Base-by-base conservation (phyloP, 2,113 vertebrate genomes). In the Anhinga anhinga region DNA sequence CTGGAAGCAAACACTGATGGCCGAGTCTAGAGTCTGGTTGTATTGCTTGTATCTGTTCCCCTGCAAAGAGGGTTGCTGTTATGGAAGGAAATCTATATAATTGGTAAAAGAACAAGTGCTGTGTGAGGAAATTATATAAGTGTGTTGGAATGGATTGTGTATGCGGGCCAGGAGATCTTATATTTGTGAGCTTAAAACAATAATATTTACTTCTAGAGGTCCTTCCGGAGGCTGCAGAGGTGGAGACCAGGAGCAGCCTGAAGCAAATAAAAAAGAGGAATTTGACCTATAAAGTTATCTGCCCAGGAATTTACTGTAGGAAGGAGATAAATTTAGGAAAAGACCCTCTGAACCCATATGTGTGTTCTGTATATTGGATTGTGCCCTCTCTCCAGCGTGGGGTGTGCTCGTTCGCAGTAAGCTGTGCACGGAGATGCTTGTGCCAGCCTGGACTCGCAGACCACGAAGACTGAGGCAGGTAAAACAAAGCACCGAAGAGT, bases 351-450 rank as follows among this genome's bases (percentile, higher is more conserved):
- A 72, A 15, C 47, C n/a, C 7, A 0, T 9, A 2, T 9, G 11
- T 22, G 38, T 45, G 27, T 1, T 5, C 26, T 26, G 8, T 29
- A 2, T 61, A 2, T 27, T 23, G 34, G 55, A 7, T 16, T 7
- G 13, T 70, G 45, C 34, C 42, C 9, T 19, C n/a, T 45, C 10
- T 79, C 36, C 5, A 8, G 29, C 0, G 0, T 9, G 21, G 20
- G 16, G 2, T 58, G 20, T 59, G 62, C 49, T 19, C 5, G 10
- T 56, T 77, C 29, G 27, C 27, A 3, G 11, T 25, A 15, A 42
- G 16, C 19, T 34, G 1, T 2, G 8, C 25, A 3, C 0, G 1
- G 30, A 11, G 21, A 0, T 3, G 18, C 18, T 23, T 0, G 7
- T 66, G 38, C 93, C 32, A 59, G 50, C 12, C 40, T 21, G 53